These are phyloP conservation scores for Pristiophorus japonicus DNA, from an alignment of 2,113 vertebrate species.

Conservation along the genomic window DNA sequence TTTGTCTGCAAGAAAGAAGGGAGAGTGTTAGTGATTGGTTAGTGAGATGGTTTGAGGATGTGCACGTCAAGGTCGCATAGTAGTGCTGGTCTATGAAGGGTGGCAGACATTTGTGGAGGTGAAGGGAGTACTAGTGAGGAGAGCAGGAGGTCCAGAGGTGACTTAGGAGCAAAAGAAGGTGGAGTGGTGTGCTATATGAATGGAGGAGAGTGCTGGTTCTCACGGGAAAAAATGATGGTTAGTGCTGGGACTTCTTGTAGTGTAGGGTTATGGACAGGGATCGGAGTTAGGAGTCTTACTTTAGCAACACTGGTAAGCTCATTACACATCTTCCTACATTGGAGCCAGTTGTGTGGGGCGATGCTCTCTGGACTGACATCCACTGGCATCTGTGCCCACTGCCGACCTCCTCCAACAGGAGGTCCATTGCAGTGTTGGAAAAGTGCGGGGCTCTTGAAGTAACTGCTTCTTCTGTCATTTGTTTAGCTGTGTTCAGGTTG, in stretches of 20 bases:
- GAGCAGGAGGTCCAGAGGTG: background rate
- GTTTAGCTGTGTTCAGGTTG: background rate
- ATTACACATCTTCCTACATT: background rate
- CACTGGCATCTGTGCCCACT: background rate
- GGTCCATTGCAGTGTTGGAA: background rate
- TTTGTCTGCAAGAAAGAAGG: background rate
- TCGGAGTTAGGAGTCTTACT: background rate
- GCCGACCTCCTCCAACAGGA: background rate
- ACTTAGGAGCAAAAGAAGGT: background rate
- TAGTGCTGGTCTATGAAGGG: background rate
- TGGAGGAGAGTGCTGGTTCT: background rate
- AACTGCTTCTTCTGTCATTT: background rate
- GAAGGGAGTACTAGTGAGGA: background rate
- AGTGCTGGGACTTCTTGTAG: background rate
- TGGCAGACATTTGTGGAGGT: background rate
- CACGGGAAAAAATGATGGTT: background rate
- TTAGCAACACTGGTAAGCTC: background rate
- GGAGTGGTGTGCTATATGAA: background rate
- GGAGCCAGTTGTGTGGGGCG: background rate
- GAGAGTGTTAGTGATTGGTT: background rate
- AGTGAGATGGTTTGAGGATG: background rate
- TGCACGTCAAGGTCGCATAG: background rate
- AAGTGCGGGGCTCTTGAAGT: background rate
- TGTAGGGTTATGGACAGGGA: background rate
- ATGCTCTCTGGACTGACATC: background rate